Conservation (phyloP, 2,888 invertebrate species). For the Buathra laborator region DNA sequence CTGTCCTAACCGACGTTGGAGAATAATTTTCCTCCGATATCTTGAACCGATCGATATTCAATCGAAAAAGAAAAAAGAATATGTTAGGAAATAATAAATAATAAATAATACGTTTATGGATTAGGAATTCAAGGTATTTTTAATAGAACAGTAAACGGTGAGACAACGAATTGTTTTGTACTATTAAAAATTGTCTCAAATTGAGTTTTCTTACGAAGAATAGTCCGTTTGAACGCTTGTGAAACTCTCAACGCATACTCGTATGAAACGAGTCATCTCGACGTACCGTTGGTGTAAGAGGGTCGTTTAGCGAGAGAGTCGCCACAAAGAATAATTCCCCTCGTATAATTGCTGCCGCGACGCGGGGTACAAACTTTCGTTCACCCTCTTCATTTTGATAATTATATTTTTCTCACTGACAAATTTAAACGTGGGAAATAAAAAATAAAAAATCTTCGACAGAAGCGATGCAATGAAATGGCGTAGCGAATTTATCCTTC, state of each 20-base stretch:
- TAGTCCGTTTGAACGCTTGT: conserved; percentile 17
- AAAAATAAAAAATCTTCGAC: background rate
- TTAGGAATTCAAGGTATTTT: no score
- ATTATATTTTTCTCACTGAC: conserved; percentile 13
- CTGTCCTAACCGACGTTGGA: no score
- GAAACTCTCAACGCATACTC: conserved; percentile 4
- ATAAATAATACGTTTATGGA: no score
- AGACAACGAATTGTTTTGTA: background rate
- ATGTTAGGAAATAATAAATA: no score
- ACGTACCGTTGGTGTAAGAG: conserved; percentile 25
- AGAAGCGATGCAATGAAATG: background rate
- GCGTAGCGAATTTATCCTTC: background rate
- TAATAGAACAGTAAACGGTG: background rate
- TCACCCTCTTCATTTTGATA: conserved; percentile 7
- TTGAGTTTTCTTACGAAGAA: conserved; percentile 34
- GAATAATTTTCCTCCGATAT: no score
- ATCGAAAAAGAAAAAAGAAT: no score
- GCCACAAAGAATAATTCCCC: conserved; percentile 28
- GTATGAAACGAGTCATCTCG: conserved; percentile 19
- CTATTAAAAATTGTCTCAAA: background rate
- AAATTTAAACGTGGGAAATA: conserved; percentile 5
- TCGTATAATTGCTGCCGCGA: conserved; percentile 11
- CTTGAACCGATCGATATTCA: no score
- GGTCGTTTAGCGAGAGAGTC: conserved; percentile 33
- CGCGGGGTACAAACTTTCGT: background rate